Conservation (phyloP, 64 coral and sea anemone species). For the Montipora capricornis region DNA sequence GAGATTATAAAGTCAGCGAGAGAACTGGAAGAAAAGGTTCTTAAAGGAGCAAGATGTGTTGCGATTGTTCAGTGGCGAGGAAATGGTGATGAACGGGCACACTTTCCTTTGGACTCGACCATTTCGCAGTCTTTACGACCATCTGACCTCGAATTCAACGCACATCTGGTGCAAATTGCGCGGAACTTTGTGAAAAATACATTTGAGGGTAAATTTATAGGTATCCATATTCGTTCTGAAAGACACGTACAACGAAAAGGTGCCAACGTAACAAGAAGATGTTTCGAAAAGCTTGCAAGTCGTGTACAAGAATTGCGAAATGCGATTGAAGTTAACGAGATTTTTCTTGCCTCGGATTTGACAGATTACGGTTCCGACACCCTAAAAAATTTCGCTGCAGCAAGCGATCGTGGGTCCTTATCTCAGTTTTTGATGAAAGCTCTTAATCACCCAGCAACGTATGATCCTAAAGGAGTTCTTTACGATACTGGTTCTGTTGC, state of each 20-base stretch:
- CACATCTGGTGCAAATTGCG: slow-evolving; percentile 78
- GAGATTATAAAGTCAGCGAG: slow-evolving; percentile 79
- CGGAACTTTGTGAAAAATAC: slow-evolving; percentile 68
- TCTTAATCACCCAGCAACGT: slow-evolving; percentile 70
- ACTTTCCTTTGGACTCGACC: slow-evolving; percentile 75
- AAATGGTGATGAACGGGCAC: slow-evolving; percentile 61
- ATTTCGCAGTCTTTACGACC: slow-evolving; percentile 68
- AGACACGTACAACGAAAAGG: slow-evolving; percentile 88
- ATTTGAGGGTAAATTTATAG: slow-evolving; percentile 78
- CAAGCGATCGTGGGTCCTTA: slow-evolving; percentile 63
- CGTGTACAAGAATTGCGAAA: slow-evolving; percentile 71
- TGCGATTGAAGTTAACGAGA: slow-evolving; percentile 43
- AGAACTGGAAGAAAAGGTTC: slow-evolving; percentile 83
- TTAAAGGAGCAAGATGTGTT: slow-evolving; percentile 81
- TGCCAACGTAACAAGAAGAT: slow-evolving; percentile 80
- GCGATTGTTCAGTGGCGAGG: slow-evolving; percentile 97
- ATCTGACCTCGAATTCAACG: slow-evolving; percentile 86
- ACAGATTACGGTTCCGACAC: slow-evolving; percentile 96
- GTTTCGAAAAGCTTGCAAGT: slow-evolving; percentile 81
- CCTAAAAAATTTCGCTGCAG: slow-evolving; percentile 55
- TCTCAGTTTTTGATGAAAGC: slow-evolving; percentile 65
- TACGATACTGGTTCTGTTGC: slow-evolving; percentile 95
- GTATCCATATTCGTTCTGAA: slow-evolving; percentile 88
- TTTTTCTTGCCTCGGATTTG: slow-evolving; percentile 95
- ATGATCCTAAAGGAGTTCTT: slow-evolving; percentile 63